Evolutionary conservation across 2,888 invertebrate genomes (phyloP), one percentile per base, ranked within the genome.

Genomic region (Eupithecia insigniata): DNA sequence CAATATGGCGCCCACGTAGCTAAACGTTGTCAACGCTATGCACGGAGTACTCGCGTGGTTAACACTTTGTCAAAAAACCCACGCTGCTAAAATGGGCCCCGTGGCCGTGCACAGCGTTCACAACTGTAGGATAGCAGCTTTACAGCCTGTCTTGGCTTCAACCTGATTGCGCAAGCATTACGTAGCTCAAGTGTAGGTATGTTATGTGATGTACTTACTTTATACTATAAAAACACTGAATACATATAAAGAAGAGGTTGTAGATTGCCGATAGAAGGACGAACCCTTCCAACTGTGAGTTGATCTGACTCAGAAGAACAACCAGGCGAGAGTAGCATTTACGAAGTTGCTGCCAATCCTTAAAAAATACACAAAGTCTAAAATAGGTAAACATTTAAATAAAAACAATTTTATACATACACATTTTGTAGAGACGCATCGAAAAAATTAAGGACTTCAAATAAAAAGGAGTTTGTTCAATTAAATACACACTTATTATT

Each of bases 291-390:
- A 62, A 62, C 10, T n/a, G 34, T 5, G 32, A 62, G 32, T 62
- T 62, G 30, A 62, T 34, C n/a, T 62, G 34, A 34, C 10, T 62
- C n/a, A 62, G 32, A 34, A 62, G 28, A 18, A 62, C n/a, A 12
- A 62, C n/a, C 5, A 62, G 22, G 5, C 61, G 61, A 32, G 61
- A 62, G n/a, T 62, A 62, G 28, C 61, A 62, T 62, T n/a, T 34
- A 5, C 61, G 61, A 32, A 62, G 61, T 32, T 62, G 61, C 4
- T 34, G 61, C 61, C 61, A 62, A 32, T 62, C 34, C 61, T 62
- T 12, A 0, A 62, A 60, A 18, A n/a, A 28, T 12, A 60, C 0
- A 58, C 16, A 28, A 58, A 58, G n/a, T n/a, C 7, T 58, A 58
- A 26, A 55, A 55, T 51, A 22, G n/a, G n/a, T n/a, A n/a, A n/a